A percentile compares a stretch with the other conserved stretches of the same genome.
Conservation (phyloP, 2,797 vertebrate genomes). For the Morelia viridis region DNA sequence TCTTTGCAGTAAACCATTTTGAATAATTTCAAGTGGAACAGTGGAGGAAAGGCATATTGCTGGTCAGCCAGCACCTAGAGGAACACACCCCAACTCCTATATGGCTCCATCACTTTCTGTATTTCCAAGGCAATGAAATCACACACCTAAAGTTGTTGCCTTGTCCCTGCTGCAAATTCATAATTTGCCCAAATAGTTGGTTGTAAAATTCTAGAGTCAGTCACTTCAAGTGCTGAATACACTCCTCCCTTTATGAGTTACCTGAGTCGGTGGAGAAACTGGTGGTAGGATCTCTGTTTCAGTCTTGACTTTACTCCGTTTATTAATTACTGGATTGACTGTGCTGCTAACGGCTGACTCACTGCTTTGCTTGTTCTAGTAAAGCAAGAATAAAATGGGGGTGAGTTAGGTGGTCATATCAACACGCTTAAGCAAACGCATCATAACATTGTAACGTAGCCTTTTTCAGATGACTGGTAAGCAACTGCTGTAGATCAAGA, state of each 20-base stretch:
- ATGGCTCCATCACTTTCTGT: not conserved
- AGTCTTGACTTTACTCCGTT: constrained; percentile 91
- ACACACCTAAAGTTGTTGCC: not conserved
- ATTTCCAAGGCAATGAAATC: not conserved
- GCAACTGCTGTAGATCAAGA: not conserved
- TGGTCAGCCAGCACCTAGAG: not conserved
- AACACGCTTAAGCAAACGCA: constrained; percentile 17
- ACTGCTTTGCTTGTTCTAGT: constrained; percentile 75
- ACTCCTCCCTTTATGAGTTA: constrained; percentile 60
- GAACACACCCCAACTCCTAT: not conserved
- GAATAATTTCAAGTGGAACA: not conserved
- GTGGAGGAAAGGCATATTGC: not conserved
- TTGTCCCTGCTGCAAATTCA: constrained; percentile 22
- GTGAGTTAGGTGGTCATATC: constrained; percentile 1
- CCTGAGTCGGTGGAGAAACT: constrained; percentile 87
- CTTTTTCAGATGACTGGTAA: not conserved
- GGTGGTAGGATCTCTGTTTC: constrained; percentile 81
- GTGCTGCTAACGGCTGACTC: constrained; percentile 90
- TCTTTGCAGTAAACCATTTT: not conserved
- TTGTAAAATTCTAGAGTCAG: not conserved
- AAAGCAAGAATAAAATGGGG: constrained; percentile 44
- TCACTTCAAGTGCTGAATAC: not conserved
- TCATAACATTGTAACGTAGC: not conserved
- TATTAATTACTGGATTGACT: constrained; percentile 82
- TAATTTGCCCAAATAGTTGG: not conserved